Base-by-base conservation (phyloP, 2,797 vertebrate genomes). In the Chiloscyllium punctatum region DNA sequence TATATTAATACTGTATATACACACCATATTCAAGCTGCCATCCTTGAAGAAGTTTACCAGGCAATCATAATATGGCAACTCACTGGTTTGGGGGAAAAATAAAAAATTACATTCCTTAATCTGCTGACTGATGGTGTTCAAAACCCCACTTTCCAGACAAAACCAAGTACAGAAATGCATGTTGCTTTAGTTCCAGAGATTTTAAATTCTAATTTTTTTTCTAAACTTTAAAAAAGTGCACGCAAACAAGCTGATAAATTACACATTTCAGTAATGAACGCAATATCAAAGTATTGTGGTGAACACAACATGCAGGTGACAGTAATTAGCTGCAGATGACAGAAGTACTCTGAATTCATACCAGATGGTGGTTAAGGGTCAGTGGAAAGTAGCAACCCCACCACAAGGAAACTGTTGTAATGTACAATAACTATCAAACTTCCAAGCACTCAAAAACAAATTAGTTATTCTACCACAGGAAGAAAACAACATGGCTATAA, bases 261-360 rank as follows among this genome's bases (percentile, higher is more conserved):
- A 95, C 96, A 97, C 95, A 96, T 97, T 96, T 96, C 96, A 96
- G 96, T 97, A 97, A 95, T 37, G 0, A 95, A 66, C 86, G 53
- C 53, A 68, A 96, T 95, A 96, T 96, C 96, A 96, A 97, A 97
- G 98, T 98, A 97, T 97, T 98, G 98, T 96, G 96, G 97, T 96
- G 96, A 95, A 97, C 97, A 97, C 97, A 96, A 97, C 95, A 97
- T 97, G 98, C 98, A 99, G 98, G 98, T 99, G 98, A 98, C 98
- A 98, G 98, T 98, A 98, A 98, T 98, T 98, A 98, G 97, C 97
- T 98, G 98, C 98, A 98, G 98, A 98, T 98, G 98, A 98, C 98
- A 98, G 98, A 97, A 97, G 97, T 97, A 97, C 98, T 98, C 97
- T 96, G 98, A 97, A 97, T 97, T 96, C 97, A 97, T 97, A 98